Conservation (phyloP, 92 coral and sea anemone genomes). For the Blastomussa wellsi region DNA sequence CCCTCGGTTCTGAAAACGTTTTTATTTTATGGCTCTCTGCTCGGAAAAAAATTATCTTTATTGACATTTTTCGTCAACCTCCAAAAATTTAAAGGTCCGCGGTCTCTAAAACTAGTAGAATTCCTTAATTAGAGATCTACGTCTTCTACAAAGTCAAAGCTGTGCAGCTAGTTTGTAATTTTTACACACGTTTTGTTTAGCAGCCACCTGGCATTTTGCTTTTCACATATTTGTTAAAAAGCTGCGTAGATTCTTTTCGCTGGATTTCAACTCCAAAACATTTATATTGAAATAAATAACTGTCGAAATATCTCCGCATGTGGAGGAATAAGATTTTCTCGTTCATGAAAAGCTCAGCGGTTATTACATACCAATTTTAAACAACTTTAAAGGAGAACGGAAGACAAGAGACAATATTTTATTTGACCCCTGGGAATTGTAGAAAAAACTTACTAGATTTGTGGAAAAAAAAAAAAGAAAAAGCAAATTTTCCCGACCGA, state of each 20-base stretch:
- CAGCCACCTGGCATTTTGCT: neutral
- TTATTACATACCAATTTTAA: neutral
- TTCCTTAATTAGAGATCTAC: neutral
- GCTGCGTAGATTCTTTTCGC: neutral
- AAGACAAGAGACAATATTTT: too few species aligned
- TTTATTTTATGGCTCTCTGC: too few species aligned
- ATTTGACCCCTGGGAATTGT: too few species aligned
- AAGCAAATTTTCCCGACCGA: too few species aligned
- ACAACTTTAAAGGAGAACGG: neutral
- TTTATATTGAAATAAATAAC: slow-evolving; percentile 17
- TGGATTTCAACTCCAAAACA: neutral
- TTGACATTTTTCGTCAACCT: too few species aligned
- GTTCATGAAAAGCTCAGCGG: neutral
- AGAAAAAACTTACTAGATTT: too few species aligned
- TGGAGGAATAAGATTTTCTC: neutral
- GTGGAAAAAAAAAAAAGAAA: too few species aligned
- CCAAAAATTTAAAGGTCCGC: too few species aligned
- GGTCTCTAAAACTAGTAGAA: neutral
- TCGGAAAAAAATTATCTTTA: too few species aligned
- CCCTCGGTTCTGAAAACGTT: neutral
- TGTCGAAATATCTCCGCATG: slow-evolving; percentile 9
- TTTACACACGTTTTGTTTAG: neutral
- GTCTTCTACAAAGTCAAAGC: too few species aligned
- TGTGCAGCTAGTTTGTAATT: neutral
- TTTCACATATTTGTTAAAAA: neutral